Conservation (phyloP, 2,888 invertebrate species). For the Pristionchus fissidentatus region DNA sequence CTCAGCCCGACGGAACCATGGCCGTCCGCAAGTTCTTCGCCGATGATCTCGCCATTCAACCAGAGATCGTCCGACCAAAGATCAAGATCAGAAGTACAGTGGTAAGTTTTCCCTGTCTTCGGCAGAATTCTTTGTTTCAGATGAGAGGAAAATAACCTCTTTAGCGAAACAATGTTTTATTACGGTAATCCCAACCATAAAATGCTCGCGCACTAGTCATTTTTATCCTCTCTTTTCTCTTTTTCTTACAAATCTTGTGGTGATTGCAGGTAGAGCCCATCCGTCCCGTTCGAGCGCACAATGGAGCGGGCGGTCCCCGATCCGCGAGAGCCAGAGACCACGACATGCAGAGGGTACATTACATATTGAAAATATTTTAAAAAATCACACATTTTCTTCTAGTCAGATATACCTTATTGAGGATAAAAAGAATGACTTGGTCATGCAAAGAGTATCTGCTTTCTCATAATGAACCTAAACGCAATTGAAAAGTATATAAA, state of each 20-base stretch:
- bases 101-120: not conserved
- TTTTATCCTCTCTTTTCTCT: not conserved
- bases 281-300: not conserved
- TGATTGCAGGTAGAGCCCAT: conserved; percentile 10
- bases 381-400: no score
- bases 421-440: no score
- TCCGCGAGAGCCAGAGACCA: not conserved
- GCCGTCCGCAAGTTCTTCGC: not conserved
- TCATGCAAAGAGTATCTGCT: no score
- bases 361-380: no score
- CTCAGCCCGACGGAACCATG: not conserved
- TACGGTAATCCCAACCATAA: not conserved
- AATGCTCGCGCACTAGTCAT: not conserved
- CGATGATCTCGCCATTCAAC: not conserved
- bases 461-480: no score
- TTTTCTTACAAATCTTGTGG: not conserved
- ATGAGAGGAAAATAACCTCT: not conserved
- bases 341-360: conserved; percentile 2
- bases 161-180: not conserved
- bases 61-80: not conserved
- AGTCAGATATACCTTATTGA: no score
- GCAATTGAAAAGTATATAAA: no score
- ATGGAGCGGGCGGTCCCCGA: not conserved
- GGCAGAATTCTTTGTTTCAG: not conserved
- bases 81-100: conserved; percentile 17